These are phyloP conservation scores for Gryon sp. DNA, from an alignment of 1,140 invertebrate genomes.

Conservation along the genomic window DNA sequence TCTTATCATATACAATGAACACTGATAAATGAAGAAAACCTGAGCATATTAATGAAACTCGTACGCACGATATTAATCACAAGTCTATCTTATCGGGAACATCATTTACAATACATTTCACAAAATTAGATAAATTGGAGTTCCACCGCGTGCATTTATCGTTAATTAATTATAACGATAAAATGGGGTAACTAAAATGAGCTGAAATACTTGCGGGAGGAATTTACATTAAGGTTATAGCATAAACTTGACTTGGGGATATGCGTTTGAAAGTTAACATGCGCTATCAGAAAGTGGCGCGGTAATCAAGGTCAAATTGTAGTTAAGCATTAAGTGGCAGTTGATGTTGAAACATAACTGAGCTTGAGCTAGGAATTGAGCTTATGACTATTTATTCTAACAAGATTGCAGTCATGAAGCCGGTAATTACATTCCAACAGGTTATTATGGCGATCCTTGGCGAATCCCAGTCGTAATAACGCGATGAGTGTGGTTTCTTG, in stretches of 20 bases:
- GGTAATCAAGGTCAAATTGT: constrained; percentile 41
- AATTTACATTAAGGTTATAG: not conserved
- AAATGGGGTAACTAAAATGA: too few relatives aligned
- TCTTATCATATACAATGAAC: too few relatives aligned
- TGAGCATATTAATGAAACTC: too few relatives aligned
- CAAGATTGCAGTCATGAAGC: constrained; percentile 13
- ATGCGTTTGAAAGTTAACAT: not conserved
- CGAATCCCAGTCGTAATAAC: constrained; percentile 54
- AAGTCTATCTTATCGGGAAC: too few relatives aligned
- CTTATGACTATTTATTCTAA: constrained; percentile 42
- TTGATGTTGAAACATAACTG: constrained; percentile 16
- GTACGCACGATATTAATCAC: too few relatives aligned
- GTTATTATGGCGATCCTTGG: constrained; percentile 55
- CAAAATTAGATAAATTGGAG: too few relatives aligned
- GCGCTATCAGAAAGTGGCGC: constrained; percentile 7
- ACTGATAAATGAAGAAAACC: too few relatives aligned
- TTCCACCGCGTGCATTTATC: too few relatives aligned
- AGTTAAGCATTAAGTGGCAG: constrained; percentile 9
- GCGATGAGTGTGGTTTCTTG: constrained; percentile 35
- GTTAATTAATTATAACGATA: too few relatives aligned
- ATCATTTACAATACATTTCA: too few relatives aligned
- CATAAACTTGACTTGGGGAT: not conserved
- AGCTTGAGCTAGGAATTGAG: constrained; percentile 4
- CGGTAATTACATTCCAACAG: constrained; percentile 64
- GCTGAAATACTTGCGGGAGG: not conserved